Evolutionary conservation across 2,888 invertebrate genomes (phyloP).

Genomic region (Deilephila porcellus): DNA sequence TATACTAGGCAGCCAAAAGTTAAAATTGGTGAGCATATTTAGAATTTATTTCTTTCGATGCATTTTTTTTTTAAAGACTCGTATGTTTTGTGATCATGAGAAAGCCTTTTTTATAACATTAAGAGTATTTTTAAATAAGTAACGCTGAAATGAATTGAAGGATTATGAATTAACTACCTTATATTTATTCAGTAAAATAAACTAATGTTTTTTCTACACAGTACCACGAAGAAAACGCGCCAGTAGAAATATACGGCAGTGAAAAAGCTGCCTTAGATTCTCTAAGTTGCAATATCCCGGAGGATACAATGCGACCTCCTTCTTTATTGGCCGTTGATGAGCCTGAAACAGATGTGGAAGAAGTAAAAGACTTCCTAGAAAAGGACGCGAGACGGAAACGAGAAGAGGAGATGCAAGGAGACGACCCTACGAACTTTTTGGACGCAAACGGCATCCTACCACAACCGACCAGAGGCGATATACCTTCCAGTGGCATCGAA

Average conservation of each 20-base stretch:
- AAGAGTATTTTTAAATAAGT: no score
- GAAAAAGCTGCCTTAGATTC: slow-evolving; percentile 79
- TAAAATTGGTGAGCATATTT: slow-evolving; percentile 83
- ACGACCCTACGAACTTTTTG: slow-evolving; percentile 58
- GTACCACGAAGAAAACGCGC: slow-evolving; percentile 86
- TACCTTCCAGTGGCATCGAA: slow-evolving; percentile 74
- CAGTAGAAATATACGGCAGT: slow-evolving; percentile 81
- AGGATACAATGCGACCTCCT: slow-evolving; percentile 58
- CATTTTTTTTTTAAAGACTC: no score
- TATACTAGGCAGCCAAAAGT: slow-evolving; percentile 77
- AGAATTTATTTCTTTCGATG: no score
- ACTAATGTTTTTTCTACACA: slow-evolving; percentile 47
- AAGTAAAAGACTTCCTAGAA: slow-evolving; percentile 69
- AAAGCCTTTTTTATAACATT: no score
- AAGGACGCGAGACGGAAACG: slow-evolving; percentile 66
- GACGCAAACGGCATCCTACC: slow-evolving; percentile 59
- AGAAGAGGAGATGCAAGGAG: slow-evolving; percentile 76
- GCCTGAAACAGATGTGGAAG: slow-evolving; percentile 65
- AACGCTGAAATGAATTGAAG: no score
- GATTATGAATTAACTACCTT: no score
- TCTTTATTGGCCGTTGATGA: slow-evolving; percentile 59
- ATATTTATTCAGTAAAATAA: no score
- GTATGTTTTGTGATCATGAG: no score
- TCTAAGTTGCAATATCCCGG: slow-evolving; percentile 72
- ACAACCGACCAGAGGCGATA: slow-evolving; percentile 69